A percentile compares a stretch with the other conserved stretches of the same genome.
Conservation (phyloP, 2,888 invertebrate species). For the Lasioglossum vierecki region DNA sequence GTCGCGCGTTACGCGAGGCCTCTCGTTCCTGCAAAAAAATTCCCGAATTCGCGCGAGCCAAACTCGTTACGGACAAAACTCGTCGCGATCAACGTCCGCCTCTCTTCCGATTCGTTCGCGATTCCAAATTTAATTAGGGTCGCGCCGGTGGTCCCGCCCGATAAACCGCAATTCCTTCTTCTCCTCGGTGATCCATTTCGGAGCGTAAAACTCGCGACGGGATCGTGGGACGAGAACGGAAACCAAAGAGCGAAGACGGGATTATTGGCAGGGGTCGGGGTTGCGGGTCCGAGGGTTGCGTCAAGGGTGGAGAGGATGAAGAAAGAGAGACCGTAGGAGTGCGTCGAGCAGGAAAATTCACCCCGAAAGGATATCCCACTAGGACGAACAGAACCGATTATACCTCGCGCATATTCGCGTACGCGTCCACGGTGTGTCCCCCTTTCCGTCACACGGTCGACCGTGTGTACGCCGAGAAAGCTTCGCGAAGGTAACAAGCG, state of each 20-base stretch:
- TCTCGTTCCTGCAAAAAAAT: not conserved
- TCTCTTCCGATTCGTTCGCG: not conserved
- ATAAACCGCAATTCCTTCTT: constrained; percentile 13
- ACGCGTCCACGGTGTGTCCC: not conserved
- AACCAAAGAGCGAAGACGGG: constrained; percentile 69
- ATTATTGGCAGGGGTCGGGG: constrained; percentile 10
- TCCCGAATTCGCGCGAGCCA: not conserved
- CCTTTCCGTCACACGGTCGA: constrained; percentile 43
- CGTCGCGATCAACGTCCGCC: not conserved
- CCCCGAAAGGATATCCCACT: constrained; percentile 83
- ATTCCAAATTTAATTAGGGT: constrained; percentile 7
- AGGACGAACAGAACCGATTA: constrained; percentile 28
- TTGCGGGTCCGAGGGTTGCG: not conserved
- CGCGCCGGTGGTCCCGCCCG: not conserved
- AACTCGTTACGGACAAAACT: not conserved
- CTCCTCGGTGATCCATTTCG: constrained; percentile 15
- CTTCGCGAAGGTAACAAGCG: constrained; percentile 64
- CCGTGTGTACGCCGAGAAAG: constrained; percentile 58
- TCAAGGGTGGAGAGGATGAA: not conserved
- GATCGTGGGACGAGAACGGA: not conserved
- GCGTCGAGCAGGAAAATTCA: constrained; percentile 73
- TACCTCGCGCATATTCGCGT: constrained; percentile 14
- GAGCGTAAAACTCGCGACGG: constrained; percentile 30
- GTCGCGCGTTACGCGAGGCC: not conserved
- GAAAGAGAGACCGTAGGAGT: constrained; percentile 31